Evolutionary conservation across 2,113 vertebrate species (phyloP), one percentile per base, ranked within the genome.

Genomic region (Elephas maximus): DNA sequence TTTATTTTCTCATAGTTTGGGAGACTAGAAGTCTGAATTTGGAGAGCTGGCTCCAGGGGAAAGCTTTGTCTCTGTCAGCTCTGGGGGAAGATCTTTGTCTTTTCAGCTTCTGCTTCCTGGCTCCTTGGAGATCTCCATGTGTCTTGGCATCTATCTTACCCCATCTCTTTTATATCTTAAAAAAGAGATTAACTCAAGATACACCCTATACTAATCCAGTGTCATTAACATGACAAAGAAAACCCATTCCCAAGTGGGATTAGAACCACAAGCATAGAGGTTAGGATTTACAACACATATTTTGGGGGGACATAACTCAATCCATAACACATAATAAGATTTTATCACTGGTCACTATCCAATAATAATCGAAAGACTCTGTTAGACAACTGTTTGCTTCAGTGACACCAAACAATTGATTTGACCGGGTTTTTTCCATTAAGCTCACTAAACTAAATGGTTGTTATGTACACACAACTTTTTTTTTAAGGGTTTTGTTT

Each of bases 281-380:
- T 74, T 21, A 74, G 73, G 73, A 74, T 41, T 18, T 41, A 74
- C 8, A 74, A 21, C 37, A 74, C 73, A 41, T 24, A 37, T 41
- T 41, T 21, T 41, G 8, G 21, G 71, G n/a, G n/a, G 8, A 71
- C 73, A 74, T 23, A 41, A 74, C 41, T 37, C 73, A 37, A 74
- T 41, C 37, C 8, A 5, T 23, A 21, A 74, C 37, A 37, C 11
- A 10, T 7, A 48, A 12, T 57, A 57, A 57, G 33, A 69, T 90
- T 97, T 93, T 89, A 82, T 94, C 48, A 87, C 30, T 53, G 85
- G 30, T 86, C 81, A 91, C 24, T 83, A 86, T 83, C 73, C 41
- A 85, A 26, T 60, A 86, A 87, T 74, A 95, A 53, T 85, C 21
- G n/a, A 63, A 95, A 95, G 85, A 95, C 44, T 81, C 71, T 85